Conservation (phyloP, 2,797 vertebrate genomes). For the Spinibarbus caldwelli region DNA sequence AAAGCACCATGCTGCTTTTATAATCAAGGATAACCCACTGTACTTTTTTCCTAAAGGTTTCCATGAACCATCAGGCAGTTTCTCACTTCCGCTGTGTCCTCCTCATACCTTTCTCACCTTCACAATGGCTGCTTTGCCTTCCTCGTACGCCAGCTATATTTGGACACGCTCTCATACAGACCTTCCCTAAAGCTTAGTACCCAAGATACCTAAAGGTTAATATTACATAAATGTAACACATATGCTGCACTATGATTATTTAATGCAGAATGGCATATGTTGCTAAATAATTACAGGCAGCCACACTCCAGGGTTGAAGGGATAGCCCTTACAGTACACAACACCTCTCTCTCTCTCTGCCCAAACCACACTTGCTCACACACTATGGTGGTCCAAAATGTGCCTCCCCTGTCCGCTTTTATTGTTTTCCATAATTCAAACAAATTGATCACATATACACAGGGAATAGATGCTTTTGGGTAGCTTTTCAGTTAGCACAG, state of each 20-base stretch:
- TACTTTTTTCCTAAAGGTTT: background rate
- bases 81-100: slow-evolving; percentile 1
- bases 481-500: slow-evolving; percentile 10
- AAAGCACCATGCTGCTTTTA: background rate
- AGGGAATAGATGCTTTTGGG: slow-evolving; percentile 18
- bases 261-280: slow-evolving; percentile 56
- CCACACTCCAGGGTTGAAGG: slow-evolving; percentile 49
- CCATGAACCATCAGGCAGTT: background rate
- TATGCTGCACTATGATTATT: slow-evolving; percentile 57
- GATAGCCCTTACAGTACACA: slow-evolving; percentile 49
- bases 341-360: slow-evolving; percentile 25
- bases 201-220: slow-evolving; percentile 32
- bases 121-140: background rate
- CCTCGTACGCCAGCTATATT: background rate
- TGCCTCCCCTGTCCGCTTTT: slow-evolving; percentile 15
- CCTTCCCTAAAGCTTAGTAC: slow-evolving; percentile 26
- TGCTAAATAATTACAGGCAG: slow-evolving; percentile 51
- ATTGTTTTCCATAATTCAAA: slow-evolving; percentile 25
- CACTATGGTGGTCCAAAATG: slow-evolving; percentile 55
- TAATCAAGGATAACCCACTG: background rate
- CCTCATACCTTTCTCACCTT: slow-evolving; percentile 28
- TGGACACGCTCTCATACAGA: slow-evolving; percentile 2
- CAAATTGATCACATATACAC: slow-evolving; percentile 24
- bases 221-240: slow-evolving; percentile 48
- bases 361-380: slow-evolving; percentile 47